Conservation (phyloP, 2,888 invertebrate genomes). For the Gonocerus acuteangulatus region DNA sequence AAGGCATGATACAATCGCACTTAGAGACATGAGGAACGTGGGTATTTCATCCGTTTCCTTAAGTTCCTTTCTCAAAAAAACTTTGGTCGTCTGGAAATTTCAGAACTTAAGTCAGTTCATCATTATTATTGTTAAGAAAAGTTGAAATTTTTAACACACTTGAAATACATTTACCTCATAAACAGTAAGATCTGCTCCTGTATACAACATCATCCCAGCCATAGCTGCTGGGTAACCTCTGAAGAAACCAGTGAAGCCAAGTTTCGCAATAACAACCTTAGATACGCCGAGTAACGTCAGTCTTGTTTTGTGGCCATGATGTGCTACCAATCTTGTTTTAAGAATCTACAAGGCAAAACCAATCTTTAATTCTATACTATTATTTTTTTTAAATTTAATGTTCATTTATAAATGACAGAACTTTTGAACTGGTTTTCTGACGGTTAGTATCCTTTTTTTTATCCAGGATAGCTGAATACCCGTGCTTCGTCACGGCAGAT, state of each 20-base stretch:
- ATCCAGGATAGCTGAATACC: no score
- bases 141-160: no score
- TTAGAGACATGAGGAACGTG: neutral
- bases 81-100: no score
- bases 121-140: no score
- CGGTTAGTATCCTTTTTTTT: no score
- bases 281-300: neutral
- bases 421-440: no score
- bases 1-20: neutral
- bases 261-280: neutral
- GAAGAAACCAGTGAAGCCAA: slow-evolving; percentile 84
- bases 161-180: slow-evolving; percentile 63
- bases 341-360: neutral
- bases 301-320: neutral
- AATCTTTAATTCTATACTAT: no score
- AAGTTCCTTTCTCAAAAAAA: no score
- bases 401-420: no score
- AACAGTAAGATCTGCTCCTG: slow-evolving; percentile 94
- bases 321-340: slow-evolving; percentile 8
- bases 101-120: no score
- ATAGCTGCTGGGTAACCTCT: slow-evolving; percentile 96
- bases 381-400: no score
- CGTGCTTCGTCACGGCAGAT: no score
- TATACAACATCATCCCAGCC: slow-evolving; percentile 93
- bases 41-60: neutral